Evolutionary conservation across 2,888 invertebrate genomes (phyloP).

Genomic region (Watsonalla cultraria): DNA sequence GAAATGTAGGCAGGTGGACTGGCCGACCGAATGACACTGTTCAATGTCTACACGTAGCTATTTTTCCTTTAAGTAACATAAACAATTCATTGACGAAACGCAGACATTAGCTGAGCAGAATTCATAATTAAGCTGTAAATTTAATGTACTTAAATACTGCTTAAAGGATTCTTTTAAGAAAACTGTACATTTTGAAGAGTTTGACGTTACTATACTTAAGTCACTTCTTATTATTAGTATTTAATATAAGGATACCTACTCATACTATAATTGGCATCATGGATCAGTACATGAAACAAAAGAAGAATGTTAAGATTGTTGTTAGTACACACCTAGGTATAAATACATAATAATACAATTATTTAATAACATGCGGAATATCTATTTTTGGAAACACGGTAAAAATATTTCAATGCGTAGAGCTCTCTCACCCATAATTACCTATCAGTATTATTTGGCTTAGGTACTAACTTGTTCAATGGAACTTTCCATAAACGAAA

Average conservation of each 20-base stretch:
- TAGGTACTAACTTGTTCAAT: slow-evolving; percentile 4
- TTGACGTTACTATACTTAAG: slow-evolving; percentile 11
- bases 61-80: slow-evolving; percentile 5
- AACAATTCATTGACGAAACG: too few species aligned
- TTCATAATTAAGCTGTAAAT: too few species aligned
- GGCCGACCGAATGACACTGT: slow-evolving; percentile 13
- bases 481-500: too few species aligned
- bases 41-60: slow-evolving; percentile 4
- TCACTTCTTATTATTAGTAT: slow-evolving; percentile 12
- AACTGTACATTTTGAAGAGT: slow-evolving; percentile 5
- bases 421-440: too few species aligned
- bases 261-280: slow-evolving; percentile 68
- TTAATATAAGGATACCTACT: slow-evolving; percentile 53
- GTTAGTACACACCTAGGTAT: slow-evolving; percentile 21
- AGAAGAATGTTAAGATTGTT: slow-evolving; percentile 42
- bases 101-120: too few species aligned
- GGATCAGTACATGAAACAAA: slow-evolving; percentile 74
- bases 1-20: slow-evolving; percentile 49
- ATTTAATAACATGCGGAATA: background rate
- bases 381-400: background rate
- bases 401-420: too few species aligned
- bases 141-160: slow-evolving; percentile 14
- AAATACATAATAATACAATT: background rate
- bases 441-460: slow-evolving; percentile 9
- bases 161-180: slow-evolving; percentile 13